Evolutionary conservation across 2,113 vertebrate genomes (phyloP).

Genomic region (Serilophus lunatus): DNA sequence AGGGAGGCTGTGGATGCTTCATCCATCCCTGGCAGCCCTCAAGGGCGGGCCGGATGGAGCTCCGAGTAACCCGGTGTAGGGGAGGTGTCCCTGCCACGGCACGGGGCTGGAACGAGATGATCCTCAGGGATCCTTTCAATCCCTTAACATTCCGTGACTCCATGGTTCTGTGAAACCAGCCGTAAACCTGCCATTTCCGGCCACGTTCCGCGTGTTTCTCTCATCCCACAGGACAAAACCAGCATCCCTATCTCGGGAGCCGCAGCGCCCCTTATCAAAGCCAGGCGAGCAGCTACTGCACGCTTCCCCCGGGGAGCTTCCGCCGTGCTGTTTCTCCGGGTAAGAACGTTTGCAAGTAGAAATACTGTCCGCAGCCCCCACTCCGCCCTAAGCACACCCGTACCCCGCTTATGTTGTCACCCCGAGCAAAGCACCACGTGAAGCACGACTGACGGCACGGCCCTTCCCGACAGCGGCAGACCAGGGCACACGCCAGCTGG

Average conservation of each 20-base stretch:
- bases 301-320: rapidly evolving
- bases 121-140: not conserved
- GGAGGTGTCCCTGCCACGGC: rapidly evolving
- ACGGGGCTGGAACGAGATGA: not conserved
- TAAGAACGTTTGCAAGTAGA: rapidly evolving
- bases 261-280: rapidly evolving
- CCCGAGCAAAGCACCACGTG: rapidly evolving
- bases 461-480: rapidly evolving
- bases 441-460: rapidly evolving
- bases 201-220: not conserved
- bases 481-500: rapidly evolving
- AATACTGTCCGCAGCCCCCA: rapidly evolving
- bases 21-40: rapidly evolving
- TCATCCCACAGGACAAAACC: rapidly evolving
- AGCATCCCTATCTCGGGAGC: rapidly evolving
- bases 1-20: too few species aligned
- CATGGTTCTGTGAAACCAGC: not conserved
- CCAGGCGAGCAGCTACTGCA: rapidly evolving
- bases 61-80: not conserved
- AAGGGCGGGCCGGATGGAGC: not conserved
- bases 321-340: rapidly evolving
- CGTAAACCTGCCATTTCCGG: rapidly evolving
- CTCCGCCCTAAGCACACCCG: rapidly evolving
- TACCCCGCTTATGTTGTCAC: too few species aligned
- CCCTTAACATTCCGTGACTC: not conserved